Base-by-base conservation (phyloP, 2,113 vertebrate species). In the Probosciger aterrimus region DNA sequence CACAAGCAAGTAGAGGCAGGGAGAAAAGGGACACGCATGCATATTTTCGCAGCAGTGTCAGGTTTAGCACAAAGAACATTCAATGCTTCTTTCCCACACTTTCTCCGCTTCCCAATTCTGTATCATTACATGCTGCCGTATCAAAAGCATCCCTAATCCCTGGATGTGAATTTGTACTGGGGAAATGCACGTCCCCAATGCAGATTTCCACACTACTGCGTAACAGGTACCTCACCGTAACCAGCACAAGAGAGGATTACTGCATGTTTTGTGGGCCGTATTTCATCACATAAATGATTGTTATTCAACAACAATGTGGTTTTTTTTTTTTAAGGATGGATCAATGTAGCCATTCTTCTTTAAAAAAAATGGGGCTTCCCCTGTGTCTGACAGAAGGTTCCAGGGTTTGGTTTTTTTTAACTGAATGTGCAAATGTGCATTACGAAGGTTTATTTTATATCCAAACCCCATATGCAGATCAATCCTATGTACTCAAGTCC, bases 281-380 rank as follows among this genome's bases (percentile, higher is more conserved):
- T 71, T 82, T 86, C 24, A 60, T 14, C 46, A 74, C 18, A 75
- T 43, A 86, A 86, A 63, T 35, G 4, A 73, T 1, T n/a, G 18
- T 0, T 62, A 4, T 37, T 74, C 20, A 47, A 65, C 14, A 47
- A 11, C 3, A 28, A 23, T 0, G 7, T 59, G 41, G 47, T 0
- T 25, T 37, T 43, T 55, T 79, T 57, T 20, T 27, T 57, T 60
- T 28, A 19, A 62, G 82, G 63, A 65, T 13, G 22, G 28, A 67
- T 55, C 23, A 59, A 22, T 4, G 4, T 18, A 81, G 53, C n/a
- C 27, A 19, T 3, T 57, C 24, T 11, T 67, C 35, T 57, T 55
- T 9, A 52, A 39, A 65, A 65, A 50, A 24, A 23, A 11, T 2
- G 4, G 22, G 11, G 2, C 47, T 79, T 79, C 33, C 2, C 0